Base-by-base conservation (phyloP, 2,888 invertebrate species). In the Calephelis perditalis region DNA sequence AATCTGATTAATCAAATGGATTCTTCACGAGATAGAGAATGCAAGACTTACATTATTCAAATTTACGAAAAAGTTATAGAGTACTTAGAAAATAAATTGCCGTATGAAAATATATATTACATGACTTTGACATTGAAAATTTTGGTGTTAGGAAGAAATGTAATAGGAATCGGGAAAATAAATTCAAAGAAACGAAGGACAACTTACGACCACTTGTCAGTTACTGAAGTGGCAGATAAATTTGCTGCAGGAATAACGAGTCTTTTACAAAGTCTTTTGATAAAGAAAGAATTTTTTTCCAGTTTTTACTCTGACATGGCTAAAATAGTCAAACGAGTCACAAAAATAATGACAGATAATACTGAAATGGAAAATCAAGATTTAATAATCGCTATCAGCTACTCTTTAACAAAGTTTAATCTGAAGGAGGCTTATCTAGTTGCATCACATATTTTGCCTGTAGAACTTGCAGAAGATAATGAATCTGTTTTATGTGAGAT, bases 11-110 rank as follows among this genome's bases (percentile, higher is more conserved):
- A 47, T 8, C 36, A 45, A 35, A 37, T 36, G 5, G 37, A 26
- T 5, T 15, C 11, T 15, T 37, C 36, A 46, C 36, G 36, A 15
- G 46, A 60, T 3, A 6, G 2, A 15, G 45, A 60, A 6, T 45
- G 26, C 37, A 60, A 60, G 37, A 2, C 59, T 12, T 37, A 15
- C 12, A 60, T 56, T 11, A 46, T 46, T 37, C 55, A 37, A 45
- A 55, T 60, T 56, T 60, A 37, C 45, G 45, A 60, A 10, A 60
- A 36, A 36, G 12, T 60, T 26, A n/a, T 45, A 0, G 56, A 37
- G 11, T 45, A 45, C 6, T 60, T 60, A 5, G 37, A 46, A 47
- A 15, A 60, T 46, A 7, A 12, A 37, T 45, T 35, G 45, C 46
- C 56, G n/a, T 37, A 56, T 12, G 56, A 60, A 10, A 36, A 46